Conservation (phyloP, 2,888 invertebrate genomes). For the Notocelia uddmanniana region DNA sequence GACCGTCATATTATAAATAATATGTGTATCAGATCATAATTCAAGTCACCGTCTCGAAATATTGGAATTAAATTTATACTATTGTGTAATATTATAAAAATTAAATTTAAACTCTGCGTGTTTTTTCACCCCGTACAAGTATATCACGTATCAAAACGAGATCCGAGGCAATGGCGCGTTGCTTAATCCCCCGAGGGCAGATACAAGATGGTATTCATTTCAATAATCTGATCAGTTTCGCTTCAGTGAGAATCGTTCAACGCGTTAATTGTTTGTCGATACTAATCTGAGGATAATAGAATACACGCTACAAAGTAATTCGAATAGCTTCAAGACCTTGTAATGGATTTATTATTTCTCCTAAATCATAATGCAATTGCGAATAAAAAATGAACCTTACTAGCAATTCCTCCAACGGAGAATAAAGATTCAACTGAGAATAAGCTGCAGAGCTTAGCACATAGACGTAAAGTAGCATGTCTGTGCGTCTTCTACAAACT, state of each 20-base stretch:
- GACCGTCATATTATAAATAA: no score
- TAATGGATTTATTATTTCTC: slow-evolving; percentile 2
- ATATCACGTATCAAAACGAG: neutral
- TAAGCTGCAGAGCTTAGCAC: no score
- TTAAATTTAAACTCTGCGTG: neutral
- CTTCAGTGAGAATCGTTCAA: slow-evolving; percentile 4
- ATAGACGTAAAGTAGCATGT: no score
- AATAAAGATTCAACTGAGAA: no score
- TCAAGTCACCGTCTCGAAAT: no score
- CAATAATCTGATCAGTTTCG: slow-evolving; percentile 29
- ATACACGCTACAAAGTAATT: neutral
- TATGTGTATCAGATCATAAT: no score
- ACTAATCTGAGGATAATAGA: neutral
- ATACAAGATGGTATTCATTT: slow-evolving; percentile 37
- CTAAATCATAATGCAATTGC: neutral
- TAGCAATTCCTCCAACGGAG: neutral
- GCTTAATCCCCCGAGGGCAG: slow-evolving; percentile 23
- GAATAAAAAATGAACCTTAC: neutral
- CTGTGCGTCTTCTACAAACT: no score
- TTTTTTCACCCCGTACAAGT: neutral
- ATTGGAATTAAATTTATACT: no score
- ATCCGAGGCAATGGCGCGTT: slow-evolving; percentile 12
- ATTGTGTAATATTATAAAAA: no score
- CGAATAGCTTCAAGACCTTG: neutral
- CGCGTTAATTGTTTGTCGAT: slow-evolving; percentile 5